Conservation (phyloP, 1,140 invertebrate genomes). For the Hirudo medicinalis region DNA sequence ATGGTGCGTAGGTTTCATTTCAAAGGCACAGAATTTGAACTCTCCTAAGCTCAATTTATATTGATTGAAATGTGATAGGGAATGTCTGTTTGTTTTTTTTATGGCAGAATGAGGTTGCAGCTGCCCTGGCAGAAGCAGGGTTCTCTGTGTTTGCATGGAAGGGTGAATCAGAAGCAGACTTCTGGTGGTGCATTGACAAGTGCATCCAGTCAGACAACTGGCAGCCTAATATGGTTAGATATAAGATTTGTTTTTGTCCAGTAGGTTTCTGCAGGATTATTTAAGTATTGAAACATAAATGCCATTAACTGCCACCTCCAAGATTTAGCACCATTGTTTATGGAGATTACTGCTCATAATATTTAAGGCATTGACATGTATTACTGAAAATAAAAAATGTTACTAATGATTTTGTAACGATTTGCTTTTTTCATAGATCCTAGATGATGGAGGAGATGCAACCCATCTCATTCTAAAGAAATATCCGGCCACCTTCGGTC, state of each 20-base stretch:
- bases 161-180: conserved; percentile 88
- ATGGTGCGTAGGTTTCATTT: too few species aligned
- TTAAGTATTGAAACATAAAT: too few species aligned
- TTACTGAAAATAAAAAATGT: too few species aligned
- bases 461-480: conserved; percentile 94
- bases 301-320: too few species aligned
- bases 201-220: conserved; percentile 74
- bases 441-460: conserved; percentile 93
- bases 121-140: conserved; percentile 78
- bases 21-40: too few species aligned
- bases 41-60: too few species aligned
- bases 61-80: not conserved
- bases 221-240: conserved; percentile 77
- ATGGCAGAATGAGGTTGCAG: conserved; percentile 78
- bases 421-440: conserved; percentile 50
- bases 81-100: not conserved
- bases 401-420: too few species aligned
- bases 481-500: conserved; percentile 83
- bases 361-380: not conserved
- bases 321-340: too few species aligned
- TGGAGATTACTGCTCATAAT: too few species aligned
- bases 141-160: conserved; percentile 87
- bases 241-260: not conserved
- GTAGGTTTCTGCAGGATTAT: not conserved
- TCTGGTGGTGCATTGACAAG: conserved; percentile 97